Evolutionary conservation across 2,888 invertebrate genomes (phyloP).

Genomic region (Agonopterix alstromeriana): DNA sequence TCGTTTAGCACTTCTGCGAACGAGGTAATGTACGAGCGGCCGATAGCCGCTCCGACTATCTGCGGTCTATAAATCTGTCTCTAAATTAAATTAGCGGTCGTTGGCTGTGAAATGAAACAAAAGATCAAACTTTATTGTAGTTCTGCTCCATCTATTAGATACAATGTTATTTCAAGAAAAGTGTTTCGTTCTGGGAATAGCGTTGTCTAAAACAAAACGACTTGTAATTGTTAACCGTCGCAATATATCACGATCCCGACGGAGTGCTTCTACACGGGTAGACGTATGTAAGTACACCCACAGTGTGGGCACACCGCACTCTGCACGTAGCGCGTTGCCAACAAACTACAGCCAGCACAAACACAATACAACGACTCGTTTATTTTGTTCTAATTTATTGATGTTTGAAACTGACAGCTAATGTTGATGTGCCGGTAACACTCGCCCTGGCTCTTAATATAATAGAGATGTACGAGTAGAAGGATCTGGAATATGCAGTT

Average conservation of each 20-base stretch:
- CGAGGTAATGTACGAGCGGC: constrained; percentile 20
- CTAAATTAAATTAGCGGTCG: constrained; percentile 33
- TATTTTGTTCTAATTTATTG: no score
- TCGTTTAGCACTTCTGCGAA: constrained; percentile 29
- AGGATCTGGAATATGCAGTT: no score
- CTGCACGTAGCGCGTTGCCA: no score
- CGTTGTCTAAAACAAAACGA: background rate
- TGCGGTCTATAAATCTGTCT: constrained; percentile 51
- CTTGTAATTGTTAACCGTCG: background rate
- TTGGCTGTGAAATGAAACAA: constrained; percentile 20
- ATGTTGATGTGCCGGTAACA: no score
- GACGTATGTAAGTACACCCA: background rate
- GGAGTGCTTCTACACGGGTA: background rate
- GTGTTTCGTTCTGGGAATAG: constrained; percentile 5
- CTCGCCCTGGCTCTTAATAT: background rate
- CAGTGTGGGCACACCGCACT: no score
- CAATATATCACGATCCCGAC: background rate
- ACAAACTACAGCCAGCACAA: no score
- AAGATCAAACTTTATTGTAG: background rate
- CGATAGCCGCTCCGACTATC: constrained; percentile 26
- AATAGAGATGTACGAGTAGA: background rate
- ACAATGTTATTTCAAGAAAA: constrained; percentile 6
- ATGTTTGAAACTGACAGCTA: no score
- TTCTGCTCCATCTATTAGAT: background rate
- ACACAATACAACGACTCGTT: no score